Conservation (phyloP, 2,888 invertebrate species). For the Catocala fraxini region DNA sequence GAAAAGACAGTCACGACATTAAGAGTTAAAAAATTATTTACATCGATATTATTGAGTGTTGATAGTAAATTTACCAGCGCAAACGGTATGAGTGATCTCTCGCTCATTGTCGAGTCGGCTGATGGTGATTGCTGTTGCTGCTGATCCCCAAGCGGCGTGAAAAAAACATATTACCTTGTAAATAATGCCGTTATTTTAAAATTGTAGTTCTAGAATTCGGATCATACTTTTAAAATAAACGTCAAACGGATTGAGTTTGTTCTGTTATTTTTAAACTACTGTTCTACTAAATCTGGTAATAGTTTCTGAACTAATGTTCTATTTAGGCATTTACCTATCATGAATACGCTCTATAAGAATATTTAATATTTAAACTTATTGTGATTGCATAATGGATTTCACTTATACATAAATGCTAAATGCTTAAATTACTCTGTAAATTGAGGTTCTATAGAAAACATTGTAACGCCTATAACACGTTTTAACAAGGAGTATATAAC, state of each 20-base stretch:
- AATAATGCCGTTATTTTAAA: constrained; percentile 24
- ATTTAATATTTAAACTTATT: too few species aligned
- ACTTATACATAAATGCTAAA: too few species aligned
- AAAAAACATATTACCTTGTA: constrained; percentile 61
- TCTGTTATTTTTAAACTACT: too few species aligned
- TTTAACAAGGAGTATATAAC: constrained; percentile 21
- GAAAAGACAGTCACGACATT: constrained; percentile 44
- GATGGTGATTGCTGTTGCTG: constrained; percentile 85
- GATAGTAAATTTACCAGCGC: constrained; percentile 86
- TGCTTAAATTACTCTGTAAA: background rate
- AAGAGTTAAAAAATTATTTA: constrained; percentile 72
- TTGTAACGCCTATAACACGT: background rate
- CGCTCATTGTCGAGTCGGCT: constrained; percentile 86
- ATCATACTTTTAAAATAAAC: too few species aligned
- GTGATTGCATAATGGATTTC: too few species aligned
- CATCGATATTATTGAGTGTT: constrained; percentile 79
- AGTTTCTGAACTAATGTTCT: too few species aligned
- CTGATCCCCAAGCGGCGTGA: constrained; percentile 69
- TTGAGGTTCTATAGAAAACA: background rate
- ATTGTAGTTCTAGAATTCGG: too few species aligned
- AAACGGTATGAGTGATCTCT: constrained; percentile 83
- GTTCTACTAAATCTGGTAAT: too few species aligned
- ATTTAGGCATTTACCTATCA: too few species aligned
- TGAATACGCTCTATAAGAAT: too few species aligned
- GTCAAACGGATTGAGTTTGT: too few species aligned